These are phyloP conservation scores for Ceratosolen solmsi DNA, from an alignment of 1,140 invertebrate species.

Conservation along the genomic window DNA sequence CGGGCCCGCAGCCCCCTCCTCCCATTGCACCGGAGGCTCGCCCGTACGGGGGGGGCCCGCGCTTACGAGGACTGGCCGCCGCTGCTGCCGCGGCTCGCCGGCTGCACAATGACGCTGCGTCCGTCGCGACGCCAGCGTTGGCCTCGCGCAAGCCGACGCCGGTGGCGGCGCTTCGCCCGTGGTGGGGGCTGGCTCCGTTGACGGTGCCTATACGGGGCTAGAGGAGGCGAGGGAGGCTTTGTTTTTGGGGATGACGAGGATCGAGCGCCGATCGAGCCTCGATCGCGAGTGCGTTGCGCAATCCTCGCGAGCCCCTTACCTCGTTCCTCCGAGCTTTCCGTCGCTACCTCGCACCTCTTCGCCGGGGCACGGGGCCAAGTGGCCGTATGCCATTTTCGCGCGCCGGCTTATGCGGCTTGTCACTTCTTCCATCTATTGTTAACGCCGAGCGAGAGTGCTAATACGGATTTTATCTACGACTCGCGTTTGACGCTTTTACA, in stretches of 20 bases:
- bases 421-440: neutral
- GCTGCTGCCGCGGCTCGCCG: neutral
- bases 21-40: neutral
- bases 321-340: neutral
- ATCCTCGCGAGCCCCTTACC: too few species aligned
- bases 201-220: neutral
- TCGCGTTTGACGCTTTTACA: too few species aligned
- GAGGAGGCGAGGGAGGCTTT: neutral
- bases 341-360: neutral
- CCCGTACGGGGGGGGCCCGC: neutral
- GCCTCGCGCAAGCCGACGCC: neutral
- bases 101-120: constrained; percentile 27
- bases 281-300: neutral
- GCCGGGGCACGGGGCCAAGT: neutral
- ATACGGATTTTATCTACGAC: neutral
- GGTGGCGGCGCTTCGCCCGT: neutral
- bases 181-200: neutral
- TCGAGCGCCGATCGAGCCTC: neutral
- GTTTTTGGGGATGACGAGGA: neutral
- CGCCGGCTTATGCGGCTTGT: neutral
- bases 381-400: neutral
- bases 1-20: neutral
- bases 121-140: neutral
- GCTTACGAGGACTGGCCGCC: neutral
- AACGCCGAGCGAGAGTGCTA: neutral